Evolutionary conservation across 2,113 vertebrate genomes (phyloP).

Genomic region (Beaufortia kweichowensis): DNA sequence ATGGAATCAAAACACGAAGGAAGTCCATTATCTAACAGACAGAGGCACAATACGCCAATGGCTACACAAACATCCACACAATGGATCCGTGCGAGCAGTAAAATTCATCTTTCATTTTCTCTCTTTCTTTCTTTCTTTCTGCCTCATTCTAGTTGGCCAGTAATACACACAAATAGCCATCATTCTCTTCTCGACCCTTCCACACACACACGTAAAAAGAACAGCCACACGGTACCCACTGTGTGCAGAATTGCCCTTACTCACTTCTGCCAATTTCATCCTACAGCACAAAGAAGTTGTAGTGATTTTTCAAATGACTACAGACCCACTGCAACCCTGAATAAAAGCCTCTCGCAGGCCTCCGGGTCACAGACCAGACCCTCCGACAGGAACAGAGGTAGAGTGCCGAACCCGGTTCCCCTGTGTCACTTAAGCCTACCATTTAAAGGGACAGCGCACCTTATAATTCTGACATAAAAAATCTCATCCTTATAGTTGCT

Average conservation of each 20-base stretch:
- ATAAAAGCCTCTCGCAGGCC: constrained; percentile 16
- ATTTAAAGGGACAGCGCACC: constrained; percentile 9
- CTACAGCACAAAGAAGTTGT: constrained; percentile 31
- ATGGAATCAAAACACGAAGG: constrained; percentile 47
- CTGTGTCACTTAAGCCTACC: constrained; percentile 51
- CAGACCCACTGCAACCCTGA: constrained; percentile 10
- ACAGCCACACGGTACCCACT: constrained; percentile 37
- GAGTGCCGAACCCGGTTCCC: constrained; percentile 36
- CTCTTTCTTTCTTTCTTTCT: constrained; percentile 25
- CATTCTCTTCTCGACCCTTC: constrained; percentile 23
- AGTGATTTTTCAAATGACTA: constrained; percentile 44
- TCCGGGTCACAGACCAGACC: constrained; percentile 38
- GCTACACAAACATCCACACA: constrained; percentile 43
- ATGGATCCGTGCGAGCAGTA: constrained; percentile 12
- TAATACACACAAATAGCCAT: constrained; percentile 41
- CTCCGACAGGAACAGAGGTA: constrained; percentile 12
- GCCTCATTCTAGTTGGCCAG: constrained; percentile 29
- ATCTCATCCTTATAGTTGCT: neutral
- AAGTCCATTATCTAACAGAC: constrained; percentile 47
- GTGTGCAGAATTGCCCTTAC: constrained; percentile 24
- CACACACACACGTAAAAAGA: constrained; percentile 29
- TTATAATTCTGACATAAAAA: constrained; percentile 6
- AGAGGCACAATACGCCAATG: constrained; percentile 41
- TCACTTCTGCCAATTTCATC: constrained; percentile 42
- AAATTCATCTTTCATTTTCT: constrained; percentile 39